Percentiles rank a stretch among this genome's conserved stretches.
phyloP scores from a whole-genome alignment of 2,888 invertebrate genomes.

The Acleris literana region DNA sequence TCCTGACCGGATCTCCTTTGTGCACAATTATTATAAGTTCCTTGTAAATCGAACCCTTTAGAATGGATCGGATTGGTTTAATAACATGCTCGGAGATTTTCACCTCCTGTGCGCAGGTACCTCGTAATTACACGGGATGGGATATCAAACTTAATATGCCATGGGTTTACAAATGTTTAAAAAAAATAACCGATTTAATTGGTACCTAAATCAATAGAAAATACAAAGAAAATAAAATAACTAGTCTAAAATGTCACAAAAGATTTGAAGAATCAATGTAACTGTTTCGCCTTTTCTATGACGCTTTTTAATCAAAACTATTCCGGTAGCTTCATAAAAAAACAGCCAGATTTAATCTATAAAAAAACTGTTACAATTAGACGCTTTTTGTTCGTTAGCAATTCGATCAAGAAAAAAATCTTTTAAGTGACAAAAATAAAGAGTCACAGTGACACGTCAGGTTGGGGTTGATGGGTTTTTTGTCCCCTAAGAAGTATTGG shows the following conservation, averaged over 20 bases:
- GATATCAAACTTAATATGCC: slow-evolving; percentile 15
- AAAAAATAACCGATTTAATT: too few relatives aligned
- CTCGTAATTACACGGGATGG: slow-evolving; percentile 15
- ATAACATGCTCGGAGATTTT: slow-evolving; percentile 72
- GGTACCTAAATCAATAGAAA: too few relatives aligned
- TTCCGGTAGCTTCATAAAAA: slow-evolving; percentile 60
- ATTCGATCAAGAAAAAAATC: slow-evolving; percentile 66
- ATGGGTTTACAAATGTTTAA: background rate
- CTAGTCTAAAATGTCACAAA: background rate
- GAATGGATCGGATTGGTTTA: slow-evolving; percentile 78
- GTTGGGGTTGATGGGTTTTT: slow-evolving; percentile 70
- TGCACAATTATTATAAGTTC: slow-evolving; percentile 75
- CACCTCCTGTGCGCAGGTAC: slow-evolving; percentile 69
- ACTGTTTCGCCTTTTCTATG: slow-evolving; percentile 30
- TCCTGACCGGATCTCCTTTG: slow-evolving; percentile 81
- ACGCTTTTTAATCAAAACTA: slow-evolving; percentile 43
- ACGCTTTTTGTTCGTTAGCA: slow-evolving; percentile 75
- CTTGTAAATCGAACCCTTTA: slow-evolving; percentile 72
- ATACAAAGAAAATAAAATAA: too few relatives aligned
- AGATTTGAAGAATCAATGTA: background rate
- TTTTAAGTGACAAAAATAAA: slow-evolving; percentile 77
- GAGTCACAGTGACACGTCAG: slow-evolving; percentile 78
- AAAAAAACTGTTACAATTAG: slow-evolving; percentile 82
- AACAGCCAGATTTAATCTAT: slow-evolving; percentile 79
- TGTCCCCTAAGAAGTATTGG: slow-evolving; percentile 74